Conservation (phyloP, 2,888 invertebrate species). For the Dichetophora obliterata region DNA sequence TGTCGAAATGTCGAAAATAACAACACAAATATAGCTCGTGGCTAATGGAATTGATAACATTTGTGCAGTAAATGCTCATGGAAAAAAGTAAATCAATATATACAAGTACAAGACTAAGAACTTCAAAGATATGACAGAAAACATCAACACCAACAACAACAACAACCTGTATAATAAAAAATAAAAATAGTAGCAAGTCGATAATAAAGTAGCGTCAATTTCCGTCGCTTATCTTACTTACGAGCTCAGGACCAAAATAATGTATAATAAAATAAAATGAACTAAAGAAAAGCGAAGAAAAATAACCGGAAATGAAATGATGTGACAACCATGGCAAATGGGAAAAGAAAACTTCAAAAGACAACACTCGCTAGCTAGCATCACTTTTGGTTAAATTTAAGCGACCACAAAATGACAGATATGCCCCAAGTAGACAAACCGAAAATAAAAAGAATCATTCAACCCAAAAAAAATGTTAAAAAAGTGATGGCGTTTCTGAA, state of each 20-base stretch:
- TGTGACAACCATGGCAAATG: neutral
- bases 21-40: neutral
- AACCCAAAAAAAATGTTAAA: no score
- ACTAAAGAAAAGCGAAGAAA: neutral
- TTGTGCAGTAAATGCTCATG: constrained; percentile 9
- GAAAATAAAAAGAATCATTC: no score
- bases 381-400: neutral
- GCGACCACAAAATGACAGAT: no score
- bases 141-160: neutral
- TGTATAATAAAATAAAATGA: neutral
- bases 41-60: constrained; percentile 28
- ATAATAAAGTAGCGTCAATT: constrained; percentile 19
- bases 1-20: neutral
- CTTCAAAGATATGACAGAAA: neutral
- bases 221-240: constrained; percentile 18
- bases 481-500: no score
- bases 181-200: neutral
- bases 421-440: no score
- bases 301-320: neutral
- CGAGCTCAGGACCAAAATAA: neutral
- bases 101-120: neutral
- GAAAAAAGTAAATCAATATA: constrained; percentile 9
- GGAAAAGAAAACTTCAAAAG: neutral
- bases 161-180: neutral
- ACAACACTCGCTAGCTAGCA: no score